Percentiles rank a stretch among this genome's conserved stretches.
Conservation (phyloP, 1,140 invertebrate species). For the Zaprionus africanus region DNA sequence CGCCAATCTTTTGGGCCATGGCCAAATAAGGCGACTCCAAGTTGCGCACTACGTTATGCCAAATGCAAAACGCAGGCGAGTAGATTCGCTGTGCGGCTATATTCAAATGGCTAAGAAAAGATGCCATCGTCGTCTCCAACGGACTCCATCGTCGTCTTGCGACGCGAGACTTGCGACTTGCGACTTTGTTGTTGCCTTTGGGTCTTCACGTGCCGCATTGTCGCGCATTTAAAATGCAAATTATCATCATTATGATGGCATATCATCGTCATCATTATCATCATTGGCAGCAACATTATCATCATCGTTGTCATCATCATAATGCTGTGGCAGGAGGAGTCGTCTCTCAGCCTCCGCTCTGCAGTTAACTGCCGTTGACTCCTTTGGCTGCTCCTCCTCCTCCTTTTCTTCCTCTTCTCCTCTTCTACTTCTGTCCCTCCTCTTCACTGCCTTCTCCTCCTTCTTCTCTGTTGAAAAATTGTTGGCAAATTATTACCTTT, state of each 20-base stretch:
- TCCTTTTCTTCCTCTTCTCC: conserved; percentile 13
- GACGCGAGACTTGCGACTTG: background rate
- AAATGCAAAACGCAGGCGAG: conserved; percentile 44
- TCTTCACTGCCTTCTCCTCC: conserved; percentile 3
- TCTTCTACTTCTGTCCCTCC: background rate
- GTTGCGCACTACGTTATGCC: conserved; percentile 40
- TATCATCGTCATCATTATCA: conserved; percentile 54
- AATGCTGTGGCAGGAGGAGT: conserved; percentile 18
- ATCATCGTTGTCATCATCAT: conserved; percentile 37
- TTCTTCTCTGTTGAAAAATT: conserved; percentile 51
- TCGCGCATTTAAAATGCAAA: conserved; percentile 83
- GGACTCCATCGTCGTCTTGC: conserved; percentile 4
- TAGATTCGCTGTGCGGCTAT: conserved; percentile 36
- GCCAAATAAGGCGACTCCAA: conserved; percentile 74
- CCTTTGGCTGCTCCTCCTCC: background rate
- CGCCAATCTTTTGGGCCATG: conserved; percentile 52
- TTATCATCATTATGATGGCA: conserved; percentile 80
- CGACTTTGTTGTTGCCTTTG: background rate
- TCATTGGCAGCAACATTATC: conserved; percentile 40
- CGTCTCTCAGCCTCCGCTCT: conserved; percentile 43
- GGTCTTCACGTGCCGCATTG: conserved; percentile 61
- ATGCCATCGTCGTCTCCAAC: conserved; percentile 31
- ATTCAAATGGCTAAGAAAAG: conserved; percentile 69
- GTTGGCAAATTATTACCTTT: conserved; percentile 81
- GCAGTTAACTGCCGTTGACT: conserved; percentile 5